A percentile compares a stretch with the other conserved stretches of the same genome.
Evolutionary conservation across 2,888 invertebrate genomes (phyloP).

Genomic region (Aricia artaxerxes): DNA sequence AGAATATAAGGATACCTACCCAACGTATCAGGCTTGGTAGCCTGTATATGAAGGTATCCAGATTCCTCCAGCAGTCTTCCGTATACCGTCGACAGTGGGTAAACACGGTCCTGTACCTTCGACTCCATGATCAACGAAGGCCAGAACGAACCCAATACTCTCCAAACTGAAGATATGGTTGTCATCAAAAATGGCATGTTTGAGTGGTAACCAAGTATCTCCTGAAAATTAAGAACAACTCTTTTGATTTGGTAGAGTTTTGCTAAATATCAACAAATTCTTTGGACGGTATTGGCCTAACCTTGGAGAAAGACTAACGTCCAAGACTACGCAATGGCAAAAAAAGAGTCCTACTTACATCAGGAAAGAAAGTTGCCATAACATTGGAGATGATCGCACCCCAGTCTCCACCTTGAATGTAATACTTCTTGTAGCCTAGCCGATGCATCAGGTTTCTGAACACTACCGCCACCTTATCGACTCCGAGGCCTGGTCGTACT

Average conservation of each 20-base stretch:
- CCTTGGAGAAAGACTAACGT: no score
- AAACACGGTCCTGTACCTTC: constrained; percentile 52
- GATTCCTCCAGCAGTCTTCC: constrained; percentile 49
- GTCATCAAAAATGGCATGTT: constrained; percentile 79
- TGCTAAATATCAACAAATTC: no score
- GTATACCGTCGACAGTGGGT: constrained; percentile 50
- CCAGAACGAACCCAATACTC: constrained; percentile 72
- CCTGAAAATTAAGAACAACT: constrained; percentile 48
- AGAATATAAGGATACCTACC: constrained; percentile 70
- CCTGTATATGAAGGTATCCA: constrained; percentile 84
- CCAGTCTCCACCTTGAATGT: constrained; percentile 89
- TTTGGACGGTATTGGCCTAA: no score
- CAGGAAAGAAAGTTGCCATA: constrained; percentile 71
- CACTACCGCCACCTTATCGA: constrained; percentile 76
- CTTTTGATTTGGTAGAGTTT: not conserved
- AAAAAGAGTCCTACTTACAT: constrained; percentile 45
- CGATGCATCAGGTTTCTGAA: constrained; percentile 85
- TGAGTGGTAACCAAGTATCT: constrained; percentile 77
- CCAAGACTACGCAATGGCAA: no score
- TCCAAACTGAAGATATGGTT: constrained; percentile 50
- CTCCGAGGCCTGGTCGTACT: constrained; percentile 72
- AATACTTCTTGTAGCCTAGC: constrained; percentile 83
- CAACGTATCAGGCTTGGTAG: constrained; percentile 92
- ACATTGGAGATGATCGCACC: constrained; percentile 77
- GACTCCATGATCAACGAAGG: constrained; percentile 80